Percentiles rank a stretch among this genome's conserved stretches.
These are phyloP conservation scores for Drosophila helvetica DNA, from an alignment of 2,888 invertebrate genomes.

Conservation along the genomic window DNA sequence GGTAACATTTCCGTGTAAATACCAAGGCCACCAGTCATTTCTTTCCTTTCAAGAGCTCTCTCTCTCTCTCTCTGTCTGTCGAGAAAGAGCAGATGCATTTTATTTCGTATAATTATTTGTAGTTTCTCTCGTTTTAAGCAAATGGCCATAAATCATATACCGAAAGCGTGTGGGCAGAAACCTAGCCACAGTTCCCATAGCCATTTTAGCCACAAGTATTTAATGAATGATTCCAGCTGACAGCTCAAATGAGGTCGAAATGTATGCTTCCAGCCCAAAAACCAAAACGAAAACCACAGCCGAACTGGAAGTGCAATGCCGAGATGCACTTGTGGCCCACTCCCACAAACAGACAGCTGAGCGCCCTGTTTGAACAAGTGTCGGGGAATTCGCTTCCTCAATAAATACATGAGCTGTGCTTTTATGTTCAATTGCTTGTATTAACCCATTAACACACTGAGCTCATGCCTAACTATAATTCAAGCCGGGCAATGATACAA, in stretches of 20 bases:
- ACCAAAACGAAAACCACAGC: slow-evolving; percentile 7
- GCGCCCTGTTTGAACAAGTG: slow-evolving; percentile 48
- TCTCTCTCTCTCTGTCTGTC: too few relatives aligned
- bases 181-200: background rate
- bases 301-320: slow-evolving; percentile 33
- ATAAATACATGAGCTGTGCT: slow-evolving; percentile 40
- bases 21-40: too few relatives aligned
- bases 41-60: too few relatives aligned
- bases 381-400: slow-evolving; percentile 48
- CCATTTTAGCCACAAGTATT: background rate
- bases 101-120: background rate
- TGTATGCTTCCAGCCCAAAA: background rate
- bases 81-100: too few relatives aligned
- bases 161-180: too few relatives aligned
- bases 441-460: slow-evolving; percentile 60
- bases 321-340: slow-evolving; percentile 40
- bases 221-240: slow-evolving; percentile 12
- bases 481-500: slow-evolving; percentile 26
- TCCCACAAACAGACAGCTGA: slow-evolving; percentile 21
- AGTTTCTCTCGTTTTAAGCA: too few relatives aligned
- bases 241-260: slow-evolving; percentile 3
- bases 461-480: slow-evolving; percentile 57
- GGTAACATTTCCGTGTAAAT: too few relatives aligned
- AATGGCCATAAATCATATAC: background rate
- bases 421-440: slow-evolving; percentile 48